Percentiles rank a stretch among this genome's conserved stretches.
Evolutionary conservation across 2,113 vertebrate species (phyloP).

Genomic region (Gopherus flavomarginatus): DNA sequence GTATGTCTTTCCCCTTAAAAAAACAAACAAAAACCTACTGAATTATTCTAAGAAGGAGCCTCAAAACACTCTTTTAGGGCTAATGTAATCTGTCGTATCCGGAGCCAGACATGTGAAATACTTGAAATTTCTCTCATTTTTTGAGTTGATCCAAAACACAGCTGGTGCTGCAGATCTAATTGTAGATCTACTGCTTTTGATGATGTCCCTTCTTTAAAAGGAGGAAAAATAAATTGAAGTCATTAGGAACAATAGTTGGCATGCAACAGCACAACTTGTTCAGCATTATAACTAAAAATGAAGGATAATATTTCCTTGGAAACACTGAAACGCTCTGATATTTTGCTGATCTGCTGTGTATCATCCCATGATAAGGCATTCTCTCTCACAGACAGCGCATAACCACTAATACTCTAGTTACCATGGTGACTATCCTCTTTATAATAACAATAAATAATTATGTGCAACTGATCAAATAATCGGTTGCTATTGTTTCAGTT

Average conservation of each 20-base stretch:
- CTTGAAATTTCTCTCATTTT: neutral
- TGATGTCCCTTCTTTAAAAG: rapidly evolving
- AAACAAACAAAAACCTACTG: neutral
- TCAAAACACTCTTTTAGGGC: neutral
- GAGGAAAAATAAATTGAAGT: rapidly evolving
- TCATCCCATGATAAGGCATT: neutral
- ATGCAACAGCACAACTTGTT: neutral
- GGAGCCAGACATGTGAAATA: neutral
- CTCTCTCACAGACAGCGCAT: neutral
- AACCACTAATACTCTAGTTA: neutral
- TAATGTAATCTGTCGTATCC: neutral
- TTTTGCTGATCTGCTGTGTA: neutral
- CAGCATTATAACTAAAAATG: neutral
- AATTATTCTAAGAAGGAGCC: neutral
- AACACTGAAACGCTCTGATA: neutral
- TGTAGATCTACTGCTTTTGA: neutral
- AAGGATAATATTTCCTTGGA: neutral
- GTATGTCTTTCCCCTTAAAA: rapidly evolving
- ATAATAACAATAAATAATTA: constrained; percentile 5
- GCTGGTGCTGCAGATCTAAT: neutral
- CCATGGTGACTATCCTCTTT: neutral
- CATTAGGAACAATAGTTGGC: neutral
- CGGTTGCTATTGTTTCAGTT: neutral
- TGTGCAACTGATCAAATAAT: neutral
- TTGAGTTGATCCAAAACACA: neutral